Evolutionary conservation across 2,113 vertebrate genomes (phyloP), one percentile per base, ranked within the genome.

Genomic region (Brienomyrus brachyistius): DNA sequence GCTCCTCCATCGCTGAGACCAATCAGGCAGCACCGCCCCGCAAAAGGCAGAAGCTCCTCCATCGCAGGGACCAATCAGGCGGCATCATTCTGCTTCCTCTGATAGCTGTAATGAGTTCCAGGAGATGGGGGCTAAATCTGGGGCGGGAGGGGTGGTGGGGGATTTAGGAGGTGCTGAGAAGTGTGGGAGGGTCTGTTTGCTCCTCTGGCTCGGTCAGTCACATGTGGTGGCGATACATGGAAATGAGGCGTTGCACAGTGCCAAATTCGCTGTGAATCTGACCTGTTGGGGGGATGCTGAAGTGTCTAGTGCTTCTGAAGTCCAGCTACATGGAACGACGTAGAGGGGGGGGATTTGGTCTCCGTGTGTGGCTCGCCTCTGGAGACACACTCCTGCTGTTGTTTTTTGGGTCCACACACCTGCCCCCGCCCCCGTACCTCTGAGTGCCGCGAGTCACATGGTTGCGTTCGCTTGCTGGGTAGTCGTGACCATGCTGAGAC

Each of bases 401-500:
- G 74, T 80, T 35, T 80, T 43, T 43, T 27, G 62, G 62, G 62
- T 31, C n/a, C n/a, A 1, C 62, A 70, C 62, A 70, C 62, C 62
- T 70, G 62, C 10, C 62, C n/a, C 62, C 62, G 27, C 62, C 62
- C 62, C 62, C 62, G 4, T 27, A 70, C n/a, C 62, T 70, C 62
- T 27, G 56, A 62, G 56, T 62, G 56, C 23, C 0, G 8, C 2
- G 7, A 62, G 56, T 62, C 56, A 62, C 66, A 74, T 74, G n/a
- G 27, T 11, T 0, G 47, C 9, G 21, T 51, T 9, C 5, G 10
- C 23, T 52, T n/a, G 43, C 50, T 86, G 13, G 15, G 13, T 40
- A 54, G 85, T 87, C 50, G 85, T 87, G 85, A 56, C 51, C 50
- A 15, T 23, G n/a, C 84, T 85, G 83, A 51, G 23, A n/a, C 83